Evolutionary conservation across 2,113 vertebrate genomes (phyloP).

Genomic region (Elephantulus edwardii): DNA sequence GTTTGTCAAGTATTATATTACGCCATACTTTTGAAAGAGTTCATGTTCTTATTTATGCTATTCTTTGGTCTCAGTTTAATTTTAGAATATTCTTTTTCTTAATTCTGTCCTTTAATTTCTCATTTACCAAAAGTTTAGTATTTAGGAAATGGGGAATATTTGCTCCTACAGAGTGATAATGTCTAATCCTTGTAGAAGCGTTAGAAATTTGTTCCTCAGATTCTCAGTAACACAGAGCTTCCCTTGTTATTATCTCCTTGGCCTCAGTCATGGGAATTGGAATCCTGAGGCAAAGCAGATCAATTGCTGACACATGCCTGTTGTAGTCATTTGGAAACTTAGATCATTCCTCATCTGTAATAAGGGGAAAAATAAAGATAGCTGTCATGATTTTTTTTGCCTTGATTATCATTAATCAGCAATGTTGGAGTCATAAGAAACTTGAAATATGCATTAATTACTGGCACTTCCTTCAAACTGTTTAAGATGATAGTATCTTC

Average conservation of each 20-base stretch:
- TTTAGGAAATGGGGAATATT: background rate
- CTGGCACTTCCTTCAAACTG: background rate
- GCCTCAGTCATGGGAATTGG: background rate
- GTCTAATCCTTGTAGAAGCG: background rate
- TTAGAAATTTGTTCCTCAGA: background rate
- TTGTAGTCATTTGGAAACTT: background rate
- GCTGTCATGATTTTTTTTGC: background rate
- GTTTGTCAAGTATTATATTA: constrained; percentile 43
- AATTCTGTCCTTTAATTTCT: constrained; percentile 40
- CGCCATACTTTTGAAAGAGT: constrained; percentile 29
- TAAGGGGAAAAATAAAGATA: background rate
- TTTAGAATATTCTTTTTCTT: constrained; percentile 41
- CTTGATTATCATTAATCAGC: background rate
- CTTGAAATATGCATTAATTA: background rate
- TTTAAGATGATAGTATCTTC: too few species aligned
- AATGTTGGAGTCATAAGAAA: constrained; percentile 8
- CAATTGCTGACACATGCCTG: background rate
- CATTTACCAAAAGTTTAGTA: background rate
- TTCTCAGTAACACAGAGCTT: constrained; percentile 9
- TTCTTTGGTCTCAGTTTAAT: constrained; percentile 1
- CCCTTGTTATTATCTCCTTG: background rate
- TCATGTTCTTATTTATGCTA: background rate
- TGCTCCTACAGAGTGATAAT: background rate
- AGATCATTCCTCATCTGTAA: background rate
- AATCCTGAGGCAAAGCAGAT: constrained; percentile 10